Evolutionary conservation across 2,888 invertebrate genomes (phyloP), one percentile per base, ranked within the genome.

Genomic region (Drosophila cracens): DNA sequence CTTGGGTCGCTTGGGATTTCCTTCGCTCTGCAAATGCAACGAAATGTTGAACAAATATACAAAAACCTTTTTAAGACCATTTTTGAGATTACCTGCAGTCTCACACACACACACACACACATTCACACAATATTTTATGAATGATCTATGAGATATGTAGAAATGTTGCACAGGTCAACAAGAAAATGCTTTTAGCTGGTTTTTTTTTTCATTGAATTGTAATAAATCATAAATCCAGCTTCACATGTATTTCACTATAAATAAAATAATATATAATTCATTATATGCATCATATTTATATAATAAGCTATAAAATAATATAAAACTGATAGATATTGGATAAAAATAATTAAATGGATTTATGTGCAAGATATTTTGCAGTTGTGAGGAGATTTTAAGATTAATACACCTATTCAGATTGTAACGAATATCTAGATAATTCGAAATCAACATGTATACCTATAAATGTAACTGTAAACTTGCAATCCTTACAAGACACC

Each of bases 31-130:
- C 63, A 21, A 43, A 40, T 29, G 53, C 56, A 56, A 52, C 52
- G 10, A 43, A 64, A 57, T 66, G 64, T 52, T 74, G 52, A 2
- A n/a, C 61, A 79, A 79, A 74, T 36, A 75, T 11, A n/a, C 38
- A 48, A 38, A 70, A 38, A 68, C 68, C 79, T 62, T 73, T 64
- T 33, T 13, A 31, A 53, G 60, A 27, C 33, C 54, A 54, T 67
- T 70, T 67, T 51, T 21, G 21, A 40, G 58, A 36, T 80, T 76
- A 74, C 74, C 69, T 79, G 59, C 51, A 8, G 33, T 6, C 21
- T 1, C 36, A 52, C 36, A 46, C 25, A 53, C 51, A 38, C 46
- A 54, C 58, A 38, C n/a, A 25, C n/a, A 49, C 4, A 31, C 3
- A 38, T 51, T 11, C 51, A 21, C 29, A 25, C 60, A 48, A 25